A percentile compares a stretch with the other conserved stretches of the same genome.
Evolutionary conservation across 2,888 invertebrate species (phyloP).

Genomic region (Abrostola triplasia): DNA sequence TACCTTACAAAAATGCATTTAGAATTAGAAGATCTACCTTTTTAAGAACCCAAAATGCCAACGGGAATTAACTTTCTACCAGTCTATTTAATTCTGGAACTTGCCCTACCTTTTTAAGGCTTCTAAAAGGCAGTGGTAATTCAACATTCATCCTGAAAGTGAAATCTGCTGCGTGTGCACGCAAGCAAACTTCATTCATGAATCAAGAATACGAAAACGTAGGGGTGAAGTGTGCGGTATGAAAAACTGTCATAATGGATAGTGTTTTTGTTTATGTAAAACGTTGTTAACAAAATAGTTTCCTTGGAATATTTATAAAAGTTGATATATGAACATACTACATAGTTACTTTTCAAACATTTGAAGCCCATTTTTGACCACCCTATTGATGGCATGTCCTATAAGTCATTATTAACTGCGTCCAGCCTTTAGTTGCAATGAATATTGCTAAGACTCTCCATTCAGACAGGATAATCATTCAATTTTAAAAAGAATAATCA

Average conservation of each 20-base stretch:
- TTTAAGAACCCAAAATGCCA: not conserved
- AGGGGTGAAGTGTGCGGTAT: not conserved
- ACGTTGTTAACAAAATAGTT: not conserved
- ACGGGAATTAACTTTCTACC: not conserved
- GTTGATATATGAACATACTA: no score
- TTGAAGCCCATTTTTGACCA: no score
- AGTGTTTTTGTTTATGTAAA: not conserved
- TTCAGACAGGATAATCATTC: no score
- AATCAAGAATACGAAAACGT: constrained; percentile 21
- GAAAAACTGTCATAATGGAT: not conserved
- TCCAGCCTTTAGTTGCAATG: no score
- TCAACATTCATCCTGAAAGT: not conserved
- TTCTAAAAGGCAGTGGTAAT: not conserved
- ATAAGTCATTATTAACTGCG: no score
- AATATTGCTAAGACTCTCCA: no score
- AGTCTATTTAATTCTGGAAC: not conserved
- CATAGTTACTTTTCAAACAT: no score
- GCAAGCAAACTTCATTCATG: constrained; percentile 20
- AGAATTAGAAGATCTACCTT: not conserved
- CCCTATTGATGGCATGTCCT: no score
- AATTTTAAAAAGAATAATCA: no score
- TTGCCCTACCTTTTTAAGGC: not conserved
- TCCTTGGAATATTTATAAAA: no score
- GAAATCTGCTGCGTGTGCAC: constrained; percentile 8
- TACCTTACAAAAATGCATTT: constrained; percentile 37